Evolutionary conservation across 2,797 vertebrate species (phyloP).

Genomic region (Tauraco hartlaubi): DNA sequence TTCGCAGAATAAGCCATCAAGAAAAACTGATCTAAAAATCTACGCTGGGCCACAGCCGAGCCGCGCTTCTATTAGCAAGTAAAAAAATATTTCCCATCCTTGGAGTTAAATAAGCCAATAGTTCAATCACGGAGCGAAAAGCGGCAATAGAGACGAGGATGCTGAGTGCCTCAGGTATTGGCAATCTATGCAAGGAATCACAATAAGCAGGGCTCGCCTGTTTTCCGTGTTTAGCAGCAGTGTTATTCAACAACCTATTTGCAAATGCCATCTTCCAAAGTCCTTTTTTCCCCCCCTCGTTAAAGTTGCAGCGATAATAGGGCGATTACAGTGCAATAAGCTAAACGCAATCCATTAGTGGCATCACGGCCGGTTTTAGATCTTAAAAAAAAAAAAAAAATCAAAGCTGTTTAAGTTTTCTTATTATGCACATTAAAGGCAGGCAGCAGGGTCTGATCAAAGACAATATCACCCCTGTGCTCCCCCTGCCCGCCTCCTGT

Average conservation of each 20-base stretch:
- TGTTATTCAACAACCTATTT: constrained; percentile 60
- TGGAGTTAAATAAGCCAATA: constrained; percentile 69
- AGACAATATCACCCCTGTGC: constrained; percentile 21
- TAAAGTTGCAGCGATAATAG: constrained; percentile 63
- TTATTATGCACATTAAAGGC: constrained; percentile 71
- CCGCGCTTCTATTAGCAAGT: constrained; percentile 49
- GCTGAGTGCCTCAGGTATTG: constrained; percentile 55
- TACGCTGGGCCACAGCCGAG: background rate
- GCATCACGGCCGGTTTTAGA: constrained; percentile 40
- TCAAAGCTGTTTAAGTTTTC: constrained; percentile 71
- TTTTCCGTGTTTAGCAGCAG: constrained; percentile 26
- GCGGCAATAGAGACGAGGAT: constrained; percentile 21
- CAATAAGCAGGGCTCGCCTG: constrained; percentile 28
- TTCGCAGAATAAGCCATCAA: constrained; percentile 42
- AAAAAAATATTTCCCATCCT: constrained; percentile 67
- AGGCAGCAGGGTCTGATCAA: constrained; percentile 55
- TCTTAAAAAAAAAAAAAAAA: constrained; percentile 10
- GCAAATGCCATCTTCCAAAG: constrained; percentile 60
- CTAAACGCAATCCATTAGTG: constrained; percentile 64
- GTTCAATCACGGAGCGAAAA: constrained; percentile 47
- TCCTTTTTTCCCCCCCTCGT: constrained; percentile 36
- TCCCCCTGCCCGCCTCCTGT: background rate
- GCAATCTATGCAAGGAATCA: constrained; percentile 61
- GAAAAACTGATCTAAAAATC: constrained; percentile 52
- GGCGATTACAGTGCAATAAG: constrained; percentile 70